A percentile compares a stretch with the other conserved stretches of the same genome.
These are phyloP conservation scores for Notothenia coriiceps DNA, from an alignment of 2,113 vertebrate species.

Conservation along the genomic window DNA sequence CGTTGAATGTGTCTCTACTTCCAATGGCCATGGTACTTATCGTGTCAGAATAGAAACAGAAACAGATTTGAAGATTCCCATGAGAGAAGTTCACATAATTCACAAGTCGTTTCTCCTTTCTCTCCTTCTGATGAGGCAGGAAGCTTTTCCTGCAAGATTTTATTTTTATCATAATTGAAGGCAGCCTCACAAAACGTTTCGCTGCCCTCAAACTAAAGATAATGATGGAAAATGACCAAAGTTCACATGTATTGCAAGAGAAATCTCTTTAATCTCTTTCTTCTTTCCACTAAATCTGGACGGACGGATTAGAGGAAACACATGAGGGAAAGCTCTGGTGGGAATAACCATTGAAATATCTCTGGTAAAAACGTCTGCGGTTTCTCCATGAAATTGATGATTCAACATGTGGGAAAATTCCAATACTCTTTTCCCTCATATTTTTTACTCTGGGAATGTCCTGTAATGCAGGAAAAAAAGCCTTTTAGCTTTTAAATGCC, in stretches of 20 bases:
- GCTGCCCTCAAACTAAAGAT: background rate
- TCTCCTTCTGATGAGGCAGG: background rate
- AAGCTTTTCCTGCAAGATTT: background rate
- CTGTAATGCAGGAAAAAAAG: background rate
- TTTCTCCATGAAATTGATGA: constrained; percentile 16
- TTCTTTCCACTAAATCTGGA: background rate
- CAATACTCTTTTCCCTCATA: background rate
- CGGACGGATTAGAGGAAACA: constrained; percentile 11
- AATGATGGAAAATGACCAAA: constrained; percentile 10
- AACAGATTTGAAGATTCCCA: constrained; percentile 13
- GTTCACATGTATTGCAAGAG: background rate
- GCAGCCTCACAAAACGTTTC: constrained; percentile 1
- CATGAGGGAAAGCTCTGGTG: constrained; percentile 5
- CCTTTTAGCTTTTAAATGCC: background rate
- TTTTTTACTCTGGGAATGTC: constrained; percentile 20
- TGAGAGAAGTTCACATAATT: constrained; percentile 30
- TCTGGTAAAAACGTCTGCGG: constrained; percentile 7
- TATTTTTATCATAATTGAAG: constrained; percentile 21
- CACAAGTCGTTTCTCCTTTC: background rate
- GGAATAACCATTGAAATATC: constrained; percentile 19
- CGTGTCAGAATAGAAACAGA: constrained; percentile 30
- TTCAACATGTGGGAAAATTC: constrained; percentile 44
- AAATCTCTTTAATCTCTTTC: background rate
- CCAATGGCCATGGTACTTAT: background rate
- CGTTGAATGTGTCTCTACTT: background rate